Evolutionary conservation across 2,113 vertebrate species (phyloP), one percentile per base, ranked within the genome.

Genomic region (Pardalotus punctatus): DNA sequence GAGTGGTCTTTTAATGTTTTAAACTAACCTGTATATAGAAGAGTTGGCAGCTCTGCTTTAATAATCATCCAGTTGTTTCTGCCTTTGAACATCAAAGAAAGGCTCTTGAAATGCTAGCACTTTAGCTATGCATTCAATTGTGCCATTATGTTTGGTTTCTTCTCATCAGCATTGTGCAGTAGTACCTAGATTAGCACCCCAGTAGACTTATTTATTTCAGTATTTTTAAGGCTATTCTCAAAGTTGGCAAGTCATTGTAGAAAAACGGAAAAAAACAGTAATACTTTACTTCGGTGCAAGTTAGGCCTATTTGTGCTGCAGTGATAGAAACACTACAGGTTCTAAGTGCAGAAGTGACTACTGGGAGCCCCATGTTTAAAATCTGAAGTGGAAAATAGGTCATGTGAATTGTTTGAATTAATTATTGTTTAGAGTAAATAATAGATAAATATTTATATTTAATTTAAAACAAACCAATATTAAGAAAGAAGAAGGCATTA

Each of bases 41-140:
- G 12, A 48, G 14, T 61, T 91, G 36, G 36, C 11, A 53, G 33
- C 38, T 74, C 38, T 70, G 38, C 42, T 88, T 42, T 38, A 81
- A 50, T 83, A 45, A 72, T 78, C 16, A 58, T 72, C 8, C 82
- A 10, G 22, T 61, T 3, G 1, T 71, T 60, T 76, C 42, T 53
- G 17, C 28, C 58, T 71, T 43, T 23, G 20, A 42, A 4, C 45
- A 35, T 80, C 42, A 58, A 60, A 51, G 67, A 40, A 38, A 53
- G 51, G 50, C 35, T 72, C 2, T 33, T 61, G 25, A 62, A 94
- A 54, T 83, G 14, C 21, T 57, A 36, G 57, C 6, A 6, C 5
- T 76, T 85, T 4, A 45, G 33, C 17, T 69, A 0, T 60, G 47
- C 1, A 0, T 84, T 67, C 58, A n/a, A 0, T 13, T 47, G 18